phyloP scores from a whole-genome alignment of 2,797 vertebrate genomes.

The Heterohyrax brucei region DNA sequence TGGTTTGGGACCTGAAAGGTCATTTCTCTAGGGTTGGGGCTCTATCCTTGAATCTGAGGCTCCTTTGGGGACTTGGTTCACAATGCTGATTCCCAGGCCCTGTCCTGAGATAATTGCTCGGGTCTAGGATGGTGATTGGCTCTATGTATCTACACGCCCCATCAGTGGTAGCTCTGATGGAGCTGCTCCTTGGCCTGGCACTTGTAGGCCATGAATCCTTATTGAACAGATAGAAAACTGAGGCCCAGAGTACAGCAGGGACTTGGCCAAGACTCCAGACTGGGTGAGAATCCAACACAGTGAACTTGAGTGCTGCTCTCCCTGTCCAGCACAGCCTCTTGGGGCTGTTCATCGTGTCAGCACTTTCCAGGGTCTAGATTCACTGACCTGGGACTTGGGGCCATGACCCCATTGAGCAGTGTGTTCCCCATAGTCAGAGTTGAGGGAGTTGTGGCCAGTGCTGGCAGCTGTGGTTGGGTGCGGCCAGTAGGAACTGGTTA shows the following conservation, averaged over 20 bases:
- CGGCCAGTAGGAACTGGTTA: neutral
- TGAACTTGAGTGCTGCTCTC: neutral
- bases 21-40: neutral
- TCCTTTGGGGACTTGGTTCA: neutral
- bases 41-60: neutral
- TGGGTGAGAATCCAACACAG: neutral
- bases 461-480: neutral
- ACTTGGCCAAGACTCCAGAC: neutral
- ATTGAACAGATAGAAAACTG: neutral
- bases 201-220: neutral
- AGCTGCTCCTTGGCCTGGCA: neutral
- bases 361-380: neutral
- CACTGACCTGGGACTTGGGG: neutral
- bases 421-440: neutral
- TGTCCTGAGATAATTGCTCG: neutral
- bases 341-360: accelerated
- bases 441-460: accelerated
- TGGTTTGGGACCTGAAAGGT: neutral
- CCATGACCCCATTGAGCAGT: neutral
- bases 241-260: neutral
- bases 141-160: neutral
- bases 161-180: neutral
- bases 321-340: neutral
- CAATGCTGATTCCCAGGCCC: neutral
- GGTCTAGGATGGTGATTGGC: neutral